Evolutionary conservation across 2,888 invertebrate genomes (phyloP), one percentile per base, ranked within the genome.

Genomic region (Autographa gamma): DNA sequence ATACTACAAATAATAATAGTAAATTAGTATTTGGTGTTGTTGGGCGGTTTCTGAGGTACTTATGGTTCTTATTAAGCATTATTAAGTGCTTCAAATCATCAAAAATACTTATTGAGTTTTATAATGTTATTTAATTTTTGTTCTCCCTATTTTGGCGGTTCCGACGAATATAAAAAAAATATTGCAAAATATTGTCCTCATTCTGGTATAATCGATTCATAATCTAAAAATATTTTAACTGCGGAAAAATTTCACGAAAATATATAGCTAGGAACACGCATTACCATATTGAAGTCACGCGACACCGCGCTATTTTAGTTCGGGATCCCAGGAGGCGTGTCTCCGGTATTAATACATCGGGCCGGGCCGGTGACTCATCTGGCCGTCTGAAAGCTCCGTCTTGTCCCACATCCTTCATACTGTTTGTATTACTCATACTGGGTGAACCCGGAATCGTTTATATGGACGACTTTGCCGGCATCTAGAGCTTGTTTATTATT

Each of bases 361-460:
- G 88, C 90, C 89, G 85, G 90, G 89, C 88, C 82, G 85, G 88
- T 95, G 95, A 95, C 85, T 95, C 95, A 95, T 89, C 86, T 88
- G 85, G 86, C 86, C 89, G 95, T 94, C 95, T 95, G 93, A 92
- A 93, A 92, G 92, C 92, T 91, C 88, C 92, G 92, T 91, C 93
- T 93, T 94, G 94, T 93, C 92, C 95, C 92, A 95, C 91, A 95
- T 95, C 94, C 93, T 93, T 90, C 92, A 92, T 92, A 90, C 90
- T 90, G 86, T 88, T 89, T 84, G 91, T 86, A 93, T 95, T 95
- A 95, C 93, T 95, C 95, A 95, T 89, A 87, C 88, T 88, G 88
- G 89, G 91, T 86, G 90, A 93, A 94, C 94, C 94, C 95, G 95
- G 93, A 94, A 95, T 93, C 85, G 86, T 86, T 89, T 90, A 89